These are phyloP conservation scores for Olivierus martensii DNA, from an alignment of 1,140 invertebrate species.

Conservation along the genomic window DNA sequence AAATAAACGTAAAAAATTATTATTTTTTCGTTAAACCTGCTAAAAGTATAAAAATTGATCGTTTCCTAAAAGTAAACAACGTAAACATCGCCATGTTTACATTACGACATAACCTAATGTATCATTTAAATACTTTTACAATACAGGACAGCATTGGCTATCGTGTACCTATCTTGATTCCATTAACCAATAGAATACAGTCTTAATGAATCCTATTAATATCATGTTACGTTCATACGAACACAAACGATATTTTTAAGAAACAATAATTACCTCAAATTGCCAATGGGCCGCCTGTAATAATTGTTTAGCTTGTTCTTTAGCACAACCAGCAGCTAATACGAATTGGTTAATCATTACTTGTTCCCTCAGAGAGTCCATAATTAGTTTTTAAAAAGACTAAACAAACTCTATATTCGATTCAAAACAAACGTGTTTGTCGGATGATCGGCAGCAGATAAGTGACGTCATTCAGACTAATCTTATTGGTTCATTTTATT, in stretches of 20 bases:
- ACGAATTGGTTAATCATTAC: conserved; percentile 97
- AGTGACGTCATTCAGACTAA: background rate
- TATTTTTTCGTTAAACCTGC: no score
- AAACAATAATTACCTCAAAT: conserved; percentile 58
- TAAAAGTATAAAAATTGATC: no score
- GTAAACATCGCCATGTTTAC: no score
- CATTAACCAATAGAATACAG: no score
- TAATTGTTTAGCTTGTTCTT: conserved; percentile 85
- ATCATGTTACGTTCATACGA: no score
- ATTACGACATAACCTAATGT: no score
- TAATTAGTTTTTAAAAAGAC: conserved; percentile 25
- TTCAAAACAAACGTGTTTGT: background rate
- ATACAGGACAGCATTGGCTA: no score
- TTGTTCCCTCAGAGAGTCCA: conserved; percentile 85
- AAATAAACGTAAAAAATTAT: conserved; percentile 19
- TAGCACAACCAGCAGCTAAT: conserved; percentile 74
- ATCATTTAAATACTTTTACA: no score
- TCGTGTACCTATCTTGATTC: no score
- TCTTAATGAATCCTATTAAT: no score
- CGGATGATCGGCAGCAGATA: background rate
- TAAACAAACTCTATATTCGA: background rate
- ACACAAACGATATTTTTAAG: no score
- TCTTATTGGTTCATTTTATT: background rate
- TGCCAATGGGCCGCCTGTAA: conserved; percentile 87
- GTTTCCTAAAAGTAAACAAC: no score